phyloP scores from a whole-genome alignment of 2,113 vertebrate species.

The Varanus salvator region DNA sequence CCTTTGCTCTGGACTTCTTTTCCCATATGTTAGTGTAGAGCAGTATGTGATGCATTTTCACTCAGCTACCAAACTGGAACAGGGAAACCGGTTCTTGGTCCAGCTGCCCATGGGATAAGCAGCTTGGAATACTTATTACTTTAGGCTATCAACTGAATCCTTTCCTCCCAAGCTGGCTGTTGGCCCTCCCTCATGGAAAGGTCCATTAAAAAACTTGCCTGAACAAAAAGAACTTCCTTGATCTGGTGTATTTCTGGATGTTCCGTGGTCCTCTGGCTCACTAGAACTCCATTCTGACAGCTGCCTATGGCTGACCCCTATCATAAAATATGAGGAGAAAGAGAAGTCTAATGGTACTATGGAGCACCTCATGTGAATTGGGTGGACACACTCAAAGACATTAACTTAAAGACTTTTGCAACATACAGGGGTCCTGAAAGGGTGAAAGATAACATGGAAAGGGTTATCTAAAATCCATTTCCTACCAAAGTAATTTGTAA shows the following conservation, averaged over 20 bases:
- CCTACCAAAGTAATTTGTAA: neutral
- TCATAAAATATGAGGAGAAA: neutral
- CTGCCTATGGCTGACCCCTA: neutral
- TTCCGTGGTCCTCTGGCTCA: neutral
- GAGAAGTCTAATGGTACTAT: neutral
- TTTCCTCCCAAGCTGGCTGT: neutral
- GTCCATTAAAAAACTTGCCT: neutral
- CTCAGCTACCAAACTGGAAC: neutral
- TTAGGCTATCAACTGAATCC: neutral
- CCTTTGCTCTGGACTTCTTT: neutral
- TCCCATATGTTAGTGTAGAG: neutral
- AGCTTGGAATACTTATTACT: neutral
- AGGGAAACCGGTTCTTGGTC: too few species aligned
- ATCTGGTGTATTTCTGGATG: neutral
- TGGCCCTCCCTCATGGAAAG: neutral
- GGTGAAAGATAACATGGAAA: neutral
- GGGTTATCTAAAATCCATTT: neutral
- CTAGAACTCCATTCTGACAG: neutral
- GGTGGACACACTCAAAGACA: neutral
- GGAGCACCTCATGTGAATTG: neutral
- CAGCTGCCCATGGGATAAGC: neutral
- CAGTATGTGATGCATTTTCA: neutral
- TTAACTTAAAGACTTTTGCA: neutral
- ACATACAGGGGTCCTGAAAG: neutral
- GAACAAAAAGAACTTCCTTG: neutral